These are phyloP conservation scores for Picathartes gymnocephalus DNA, from an alignment of 2,113 vertebrate genomes.

Conservation along the genomic window DNA sequence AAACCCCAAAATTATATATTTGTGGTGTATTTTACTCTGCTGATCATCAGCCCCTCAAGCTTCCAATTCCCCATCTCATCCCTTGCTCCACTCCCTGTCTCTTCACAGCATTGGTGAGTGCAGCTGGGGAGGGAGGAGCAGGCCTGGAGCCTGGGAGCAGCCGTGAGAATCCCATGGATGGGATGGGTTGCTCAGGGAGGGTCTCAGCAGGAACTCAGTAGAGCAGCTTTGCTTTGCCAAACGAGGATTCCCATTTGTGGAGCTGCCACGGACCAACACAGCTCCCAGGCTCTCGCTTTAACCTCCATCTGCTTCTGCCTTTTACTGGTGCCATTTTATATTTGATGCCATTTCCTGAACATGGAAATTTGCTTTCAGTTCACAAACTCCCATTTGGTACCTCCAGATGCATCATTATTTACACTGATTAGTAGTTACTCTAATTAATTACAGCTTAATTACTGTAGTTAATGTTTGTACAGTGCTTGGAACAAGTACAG, in stretches of 20 bases:
- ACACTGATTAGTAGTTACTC: slow-evolving; percentile 64
- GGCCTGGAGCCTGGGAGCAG: not conserved
- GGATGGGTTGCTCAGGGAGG: not conserved
- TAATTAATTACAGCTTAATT: slow-evolving; percentile 68
- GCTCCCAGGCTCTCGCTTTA: not conserved
- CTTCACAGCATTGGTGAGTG: not conserved
- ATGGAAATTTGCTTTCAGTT: slow-evolving; percentile 52
- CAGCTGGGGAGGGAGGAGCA: not conserved
- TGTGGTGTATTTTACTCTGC: slow-evolving; percentile 61
- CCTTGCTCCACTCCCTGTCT: not conserved
- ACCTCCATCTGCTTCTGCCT: not conserved
- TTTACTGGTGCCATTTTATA: slow-evolving; percentile 7
- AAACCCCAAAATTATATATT: not conserved
- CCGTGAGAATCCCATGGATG: not conserved
- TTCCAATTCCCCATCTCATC: not conserved
- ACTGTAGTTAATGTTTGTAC: slow-evolving; percentile 63
- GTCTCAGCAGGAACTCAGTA: not conserved
- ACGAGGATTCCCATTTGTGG: not conserved
- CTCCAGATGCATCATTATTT: slow-evolving; percentile 67
- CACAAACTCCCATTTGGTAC: slow-evolving; percentile 45
- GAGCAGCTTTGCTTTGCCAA: not conserved
- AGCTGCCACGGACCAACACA: accelerated
- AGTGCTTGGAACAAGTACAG: slow-evolving; percentile 59
- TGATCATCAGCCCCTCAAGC: not conserved
- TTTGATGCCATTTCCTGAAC: not conserved